A percentile compares a stretch with the other conserved stretches of the same genome.
phyloP scores from a whole-genome alignment of 2,113 vertebrate species.

The Chinchilla lanigera region DNA sequence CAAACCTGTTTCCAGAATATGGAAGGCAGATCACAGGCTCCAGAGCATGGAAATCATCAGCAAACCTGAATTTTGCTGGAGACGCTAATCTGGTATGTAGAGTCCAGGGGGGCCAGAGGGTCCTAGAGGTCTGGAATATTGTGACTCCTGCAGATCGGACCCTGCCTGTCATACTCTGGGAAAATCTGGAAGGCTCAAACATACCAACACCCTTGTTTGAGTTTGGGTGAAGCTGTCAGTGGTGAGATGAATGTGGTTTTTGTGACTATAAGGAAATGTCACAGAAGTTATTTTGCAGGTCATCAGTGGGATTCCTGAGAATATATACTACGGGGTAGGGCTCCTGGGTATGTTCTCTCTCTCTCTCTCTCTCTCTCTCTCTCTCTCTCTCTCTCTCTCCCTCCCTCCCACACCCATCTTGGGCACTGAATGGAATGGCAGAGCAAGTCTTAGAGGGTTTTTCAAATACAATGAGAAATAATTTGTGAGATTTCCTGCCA shows the following conservation, averaged over 20 bases:
- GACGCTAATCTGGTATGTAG: not conserved
- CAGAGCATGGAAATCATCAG: not conserved
- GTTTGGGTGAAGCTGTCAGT: not conserved
- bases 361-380: not conserved
- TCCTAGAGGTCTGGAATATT: not conserved
- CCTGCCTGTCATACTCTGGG: not conserved
- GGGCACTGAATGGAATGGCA: not conserved
- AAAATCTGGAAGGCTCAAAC: not conserved
- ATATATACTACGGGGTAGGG: not conserved
- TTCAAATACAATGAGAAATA: not conserved
- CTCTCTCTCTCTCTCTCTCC: not conserved
- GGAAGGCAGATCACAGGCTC: not conserved
- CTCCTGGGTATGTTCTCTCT: not conserved
- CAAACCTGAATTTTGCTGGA: not conserved
- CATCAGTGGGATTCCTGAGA: slow-evolving; percentile 38
- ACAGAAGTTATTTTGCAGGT: not conserved
- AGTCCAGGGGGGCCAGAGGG: not conserved
- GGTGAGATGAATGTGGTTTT: not conserved
- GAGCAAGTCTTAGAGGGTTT: not conserved
- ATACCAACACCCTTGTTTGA: not conserved
- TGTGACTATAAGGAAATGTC: slow-evolving; percentile 42
- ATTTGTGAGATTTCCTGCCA: not conserved
- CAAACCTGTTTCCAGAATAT: not conserved
- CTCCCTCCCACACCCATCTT: not conserved
- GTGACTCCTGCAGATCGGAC: rapidly evolving